Base-by-base conservation (phyloP, 2,888 invertebrate genomes). In the Platynereis dumerilii region DNA sequence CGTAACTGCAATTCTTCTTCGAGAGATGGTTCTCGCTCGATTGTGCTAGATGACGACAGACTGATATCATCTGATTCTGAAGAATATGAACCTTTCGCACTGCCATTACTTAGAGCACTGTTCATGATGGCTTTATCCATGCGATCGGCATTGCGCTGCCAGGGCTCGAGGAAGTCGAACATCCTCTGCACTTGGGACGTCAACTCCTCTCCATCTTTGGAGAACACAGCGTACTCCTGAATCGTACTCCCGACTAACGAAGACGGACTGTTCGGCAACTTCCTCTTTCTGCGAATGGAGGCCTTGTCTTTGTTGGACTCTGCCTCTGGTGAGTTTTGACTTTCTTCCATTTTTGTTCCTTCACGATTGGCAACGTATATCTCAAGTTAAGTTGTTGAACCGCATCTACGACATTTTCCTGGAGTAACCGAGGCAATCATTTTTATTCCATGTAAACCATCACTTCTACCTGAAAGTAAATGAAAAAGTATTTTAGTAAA, bases 1-100 rank as follows among this genome's bases (percentile, higher is more conserved):
- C 62, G 42, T 26, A 57, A 42, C 12, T 62, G 55, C 2, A 62
- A 29, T 22, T 62, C 62, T 45, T 62, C 62, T 56, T 62, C 62
- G 15, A 62, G 45, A 17, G 56, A 39, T 3, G 56, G 29, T 34
- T 44, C 57, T 5, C 62, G 42, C 22, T 55, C 57, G 20, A 42
- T 44, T 1, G 57, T 55, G 22, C 27, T 56, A 26, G 20, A 2
- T 12, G 54, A 54, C n/a, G 55, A 17, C 24, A 55, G 55, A 12
- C 34, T 34, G 5, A 34, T 3, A 55, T 24, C 55, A 17, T 26
- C 55, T 7, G 24, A 24, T 2, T 20, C 55, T 55, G 24, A 2
- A n/a, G n/a, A n/a, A 7, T 17, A 17, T 10, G 28, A 55, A 15
- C 5, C 27, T 24, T 20, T 24, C n/a, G n/a, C n/a, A n/a, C n/a